Evolutionary conservation across 2,797 vertebrate genomes (phyloP).

Genomic region (Callimico goeldii): DNA sequence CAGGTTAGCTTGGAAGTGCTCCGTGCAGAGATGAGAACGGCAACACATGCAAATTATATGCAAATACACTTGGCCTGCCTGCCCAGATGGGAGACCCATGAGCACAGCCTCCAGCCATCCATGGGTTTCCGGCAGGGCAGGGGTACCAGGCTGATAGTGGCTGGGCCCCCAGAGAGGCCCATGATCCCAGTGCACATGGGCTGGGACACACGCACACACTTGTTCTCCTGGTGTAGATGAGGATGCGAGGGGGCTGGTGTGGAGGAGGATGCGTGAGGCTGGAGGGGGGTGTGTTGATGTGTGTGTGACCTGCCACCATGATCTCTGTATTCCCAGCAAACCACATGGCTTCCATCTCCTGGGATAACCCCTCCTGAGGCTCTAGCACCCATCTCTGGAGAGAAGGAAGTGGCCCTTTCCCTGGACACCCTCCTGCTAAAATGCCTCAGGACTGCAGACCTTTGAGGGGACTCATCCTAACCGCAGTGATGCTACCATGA

Average conservation of each 20-base stretch:
- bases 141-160: neutral
- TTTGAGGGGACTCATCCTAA: neutral
- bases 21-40: neutral
- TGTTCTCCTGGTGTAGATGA: neutral
- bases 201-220: neutral
- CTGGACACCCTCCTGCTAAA: neutral
- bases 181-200: rapidly evolving
- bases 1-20: conserved; percentile 61
- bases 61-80: conserved; percentile 43
- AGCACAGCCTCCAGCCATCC: neutral
- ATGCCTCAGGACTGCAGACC: neutral
- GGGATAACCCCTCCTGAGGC: neutral
- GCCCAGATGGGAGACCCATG: neutral
- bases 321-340: neutral
- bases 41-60: conserved; percentile 63
- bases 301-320: conserved; percentile 13
- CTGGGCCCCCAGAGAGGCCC: neutral
- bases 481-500: rapidly evolving
- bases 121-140: neutral
- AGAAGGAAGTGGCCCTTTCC: neutral
- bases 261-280: neutral
- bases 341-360: neutral
- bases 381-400: neutral
- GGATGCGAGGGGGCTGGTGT: neutral
- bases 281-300: neutral